Evolutionary conservation across 2,113 vertebrate species (phyloP).

Genomic region (Isurus oxyrinchus): DNA sequence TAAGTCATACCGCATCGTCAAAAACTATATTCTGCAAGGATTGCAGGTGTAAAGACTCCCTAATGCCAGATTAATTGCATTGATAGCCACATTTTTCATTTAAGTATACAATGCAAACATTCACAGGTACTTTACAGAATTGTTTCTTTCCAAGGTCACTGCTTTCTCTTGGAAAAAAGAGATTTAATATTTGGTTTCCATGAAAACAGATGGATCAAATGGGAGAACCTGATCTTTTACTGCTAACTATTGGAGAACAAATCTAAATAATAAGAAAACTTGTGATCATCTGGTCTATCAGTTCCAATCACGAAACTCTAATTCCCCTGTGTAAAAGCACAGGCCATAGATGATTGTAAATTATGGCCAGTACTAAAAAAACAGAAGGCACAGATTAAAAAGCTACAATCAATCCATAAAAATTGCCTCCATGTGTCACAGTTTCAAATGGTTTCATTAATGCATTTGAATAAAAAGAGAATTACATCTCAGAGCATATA

Average conservation of each 20-base stretch:
- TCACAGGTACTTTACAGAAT: neutral
- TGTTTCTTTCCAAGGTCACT: neutral
- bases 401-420: neutral
- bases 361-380: neutral
- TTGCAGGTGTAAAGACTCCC: neutral
- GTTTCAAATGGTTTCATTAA: neutral
- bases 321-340: too few relatives aligned
- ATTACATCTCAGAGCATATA: neutral
- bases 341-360: neutral
- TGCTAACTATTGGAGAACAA: too few relatives aligned
- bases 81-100: neutral
- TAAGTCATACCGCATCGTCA: neutral
- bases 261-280: neutral
- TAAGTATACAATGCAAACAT: neutral
- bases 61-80: neutral
- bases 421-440: neutral
- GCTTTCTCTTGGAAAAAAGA: neutral
- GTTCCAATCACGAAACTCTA: neutral
- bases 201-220: neutral
- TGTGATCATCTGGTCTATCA: neutral
- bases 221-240: neutral
- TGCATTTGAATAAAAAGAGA: neutral
- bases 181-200: neutral
- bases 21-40: neutral
- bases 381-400: conserved; percentile 8